A percentile compares a stretch with the other conserved stretches of the same genome.
phyloP scores from a whole-genome alignment of 2,113 vertebrate genomes.

The Cacatua alba region DNA sequence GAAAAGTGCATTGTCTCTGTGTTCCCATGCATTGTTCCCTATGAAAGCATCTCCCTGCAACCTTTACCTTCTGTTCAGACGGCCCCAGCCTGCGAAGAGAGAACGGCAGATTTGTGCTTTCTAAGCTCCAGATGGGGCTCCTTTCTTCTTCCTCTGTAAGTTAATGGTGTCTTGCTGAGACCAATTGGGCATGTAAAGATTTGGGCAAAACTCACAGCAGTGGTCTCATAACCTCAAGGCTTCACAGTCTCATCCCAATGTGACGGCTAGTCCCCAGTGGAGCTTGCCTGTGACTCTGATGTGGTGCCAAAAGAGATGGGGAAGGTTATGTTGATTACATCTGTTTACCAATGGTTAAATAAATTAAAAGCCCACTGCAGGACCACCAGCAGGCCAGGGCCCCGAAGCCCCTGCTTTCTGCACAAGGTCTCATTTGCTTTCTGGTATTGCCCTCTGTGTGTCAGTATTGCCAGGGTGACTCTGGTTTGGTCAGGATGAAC shows the following conservation, averaged over 20 bases:
- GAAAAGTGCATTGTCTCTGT: not conserved
- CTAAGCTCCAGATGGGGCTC: constrained; percentile 74
- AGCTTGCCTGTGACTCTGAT: constrained; percentile 60
- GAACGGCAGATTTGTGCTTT: constrained; percentile 71
- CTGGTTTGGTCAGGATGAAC: not conserved
- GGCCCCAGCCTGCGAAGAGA: constrained; percentile 48
- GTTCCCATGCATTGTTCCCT: constrained; percentile 59
- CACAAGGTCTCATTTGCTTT: not conserved
- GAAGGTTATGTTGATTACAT: constrained; percentile 80
- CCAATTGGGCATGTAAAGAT: constrained; percentile 91
- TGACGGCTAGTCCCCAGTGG: constrained; percentile 36
- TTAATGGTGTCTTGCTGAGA: constrained; percentile 89
- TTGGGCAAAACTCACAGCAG: constrained; percentile 84
- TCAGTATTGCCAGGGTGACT: not conserved
- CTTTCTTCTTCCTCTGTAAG: constrained; percentile 71
- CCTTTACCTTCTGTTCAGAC: constrained; percentile 64
- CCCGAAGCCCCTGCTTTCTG: not conserved
- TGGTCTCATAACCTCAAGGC: constrained; percentile 71
- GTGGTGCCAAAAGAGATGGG: constrained; percentile 56
- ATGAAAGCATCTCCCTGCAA: constrained; percentile 65
- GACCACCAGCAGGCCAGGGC: constrained; percentile 76
- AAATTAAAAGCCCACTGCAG: constrained; percentile 83
- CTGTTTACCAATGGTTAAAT: constrained; percentile 87
- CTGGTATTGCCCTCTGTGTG: not conserved
- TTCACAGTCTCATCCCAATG: constrained; percentile 42